Base-by-base conservation (phyloP, 2,888 invertebrate genomes). In the Heliothis peltigera region DNA sequence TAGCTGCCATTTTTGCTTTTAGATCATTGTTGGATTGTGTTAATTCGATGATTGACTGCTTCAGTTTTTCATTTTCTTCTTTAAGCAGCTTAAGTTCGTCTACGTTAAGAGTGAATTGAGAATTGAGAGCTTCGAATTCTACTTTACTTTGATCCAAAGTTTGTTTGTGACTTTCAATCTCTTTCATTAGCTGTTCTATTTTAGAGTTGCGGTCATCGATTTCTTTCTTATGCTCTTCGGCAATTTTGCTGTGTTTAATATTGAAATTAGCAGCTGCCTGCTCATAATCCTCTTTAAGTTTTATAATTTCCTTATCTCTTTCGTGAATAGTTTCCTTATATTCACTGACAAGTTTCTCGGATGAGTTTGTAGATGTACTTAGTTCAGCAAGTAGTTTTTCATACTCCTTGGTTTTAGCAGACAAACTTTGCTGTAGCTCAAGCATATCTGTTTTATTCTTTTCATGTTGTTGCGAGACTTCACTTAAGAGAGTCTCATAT, bases 271-370 rank as follows among this genome's bases (percentile, higher is more conserved):
- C 94, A 32, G 94, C 92, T 65, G 91, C 86, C 84, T 93, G 88
- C 72, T 93, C 93, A 58, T 95, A 91, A 77, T 96, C 95, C 62
- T 91, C 91, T 80, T 93, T 92, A 5, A 96, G 84, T 84, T 94
- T 95, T 53, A 95, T 92, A 28, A 95, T 92, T 84, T 95, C 95
- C 82, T 94, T 95, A 78, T 96, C 95, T 80, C 95, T 94, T 79
- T 96, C 95, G 68, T 94, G 94, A 47, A 96, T 87, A 4, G 92
- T 92, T 82, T 94, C 92, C 72, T 95, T 93, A 76, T 91, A 95
- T 80, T 95, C 95, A 71, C 85, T 89, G 15, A 93, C 87, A 17
- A 95, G 83, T 82, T 92, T 91, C 75, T 94, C 92, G 25, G 92
- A 92, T 17, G 94, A 92, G 58, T 78, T 89, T 15, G 85, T 85